Percentiles rank a stretch among this genome's conserved stretches.
These are phyloP conservation scores for Microplitis mediator DNA, from an alignment of 1,140 invertebrate genomes.

Conservation along the genomic window DNA sequence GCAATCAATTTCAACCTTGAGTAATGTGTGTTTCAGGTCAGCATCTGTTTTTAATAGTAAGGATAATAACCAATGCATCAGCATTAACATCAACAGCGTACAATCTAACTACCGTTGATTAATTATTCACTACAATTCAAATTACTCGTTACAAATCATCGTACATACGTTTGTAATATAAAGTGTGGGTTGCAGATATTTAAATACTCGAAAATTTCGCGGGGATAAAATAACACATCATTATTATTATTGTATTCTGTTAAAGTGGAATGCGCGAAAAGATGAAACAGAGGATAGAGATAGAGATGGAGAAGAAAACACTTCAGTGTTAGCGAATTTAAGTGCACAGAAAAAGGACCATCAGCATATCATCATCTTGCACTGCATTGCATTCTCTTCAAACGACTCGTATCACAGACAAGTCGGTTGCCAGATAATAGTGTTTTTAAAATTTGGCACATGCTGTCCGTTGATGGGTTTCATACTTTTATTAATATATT, in stretches of 20 bases:
- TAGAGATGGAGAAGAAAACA: constrained; percentile 5
- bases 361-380: no score
- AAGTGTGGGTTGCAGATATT: neutral
- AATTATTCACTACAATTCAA: no score
- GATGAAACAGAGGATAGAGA: neutral
- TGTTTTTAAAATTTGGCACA: constrained; percentile 28
- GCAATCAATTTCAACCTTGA: no score
- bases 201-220: neutral
- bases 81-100: no score
- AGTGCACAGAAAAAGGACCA: constrained; percentile 20
- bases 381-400: constrained; percentile 18
- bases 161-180: no score
- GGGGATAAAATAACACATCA: no score
- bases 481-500: neutral
- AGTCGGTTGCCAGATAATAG: constrained; percentile 23
- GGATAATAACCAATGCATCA: no score
- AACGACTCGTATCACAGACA: constrained; percentile 32
- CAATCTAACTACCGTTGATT: no score
- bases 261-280: neutral
- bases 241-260: no score
- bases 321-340: constrained; percentile 24
- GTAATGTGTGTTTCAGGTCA: no score
- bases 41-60: no score
- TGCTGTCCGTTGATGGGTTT: constrained; percentile 5
- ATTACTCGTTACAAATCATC: no score